Percentiles rank a stretch among this genome's conserved stretches.
Evolutionary conservation across 2,797 vertebrate genomes (phyloP).

Genomic region (Lacerta bilineata): DNA sequence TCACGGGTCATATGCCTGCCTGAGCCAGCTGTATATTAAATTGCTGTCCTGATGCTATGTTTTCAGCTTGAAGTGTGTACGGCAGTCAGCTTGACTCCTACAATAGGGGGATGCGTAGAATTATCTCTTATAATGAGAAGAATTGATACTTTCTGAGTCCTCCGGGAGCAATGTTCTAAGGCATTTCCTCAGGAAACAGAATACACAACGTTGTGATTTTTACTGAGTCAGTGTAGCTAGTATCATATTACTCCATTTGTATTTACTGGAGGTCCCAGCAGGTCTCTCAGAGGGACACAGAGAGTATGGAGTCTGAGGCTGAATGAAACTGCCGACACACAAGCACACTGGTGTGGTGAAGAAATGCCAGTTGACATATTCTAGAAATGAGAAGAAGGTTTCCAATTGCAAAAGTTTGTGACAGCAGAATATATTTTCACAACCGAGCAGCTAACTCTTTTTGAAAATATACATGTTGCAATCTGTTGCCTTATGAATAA

Average conservation of each 20-base stretch:
- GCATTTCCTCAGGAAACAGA: conserved; percentile 30
- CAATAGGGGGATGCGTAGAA: conserved; percentile 6
- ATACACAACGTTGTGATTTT: conserved; percentile 32
- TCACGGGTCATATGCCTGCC: neutral
- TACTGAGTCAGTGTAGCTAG: conserved; percentile 28
- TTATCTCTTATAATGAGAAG: conserved; percentile 19
- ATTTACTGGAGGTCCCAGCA: conserved; percentile 12
- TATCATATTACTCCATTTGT: conserved; percentile 17
- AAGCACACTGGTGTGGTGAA: neutral
- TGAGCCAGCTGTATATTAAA: neutral
- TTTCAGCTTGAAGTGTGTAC: neutral
- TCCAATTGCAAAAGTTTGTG: neutral
- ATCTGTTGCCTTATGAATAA: neutral
- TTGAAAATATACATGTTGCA: neutral
- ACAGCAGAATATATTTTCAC: neutral
- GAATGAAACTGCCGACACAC: neutral
- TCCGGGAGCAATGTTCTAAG: conserved; percentile 35
- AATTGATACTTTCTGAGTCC: conserved; percentile 22
- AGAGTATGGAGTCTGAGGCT: neutral
- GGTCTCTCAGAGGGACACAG: neutral
- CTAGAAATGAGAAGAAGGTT: neutral
- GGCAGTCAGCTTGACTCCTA: neutral
- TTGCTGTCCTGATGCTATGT: neutral
- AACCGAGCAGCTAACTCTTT: neutral
- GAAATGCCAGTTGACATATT: neutral